Evolutionary conservation across 2,888 invertebrate species (phyloP), one percentile per base, ranked within the genome.

Genomic region (Andrena hattorfiana): DNA sequence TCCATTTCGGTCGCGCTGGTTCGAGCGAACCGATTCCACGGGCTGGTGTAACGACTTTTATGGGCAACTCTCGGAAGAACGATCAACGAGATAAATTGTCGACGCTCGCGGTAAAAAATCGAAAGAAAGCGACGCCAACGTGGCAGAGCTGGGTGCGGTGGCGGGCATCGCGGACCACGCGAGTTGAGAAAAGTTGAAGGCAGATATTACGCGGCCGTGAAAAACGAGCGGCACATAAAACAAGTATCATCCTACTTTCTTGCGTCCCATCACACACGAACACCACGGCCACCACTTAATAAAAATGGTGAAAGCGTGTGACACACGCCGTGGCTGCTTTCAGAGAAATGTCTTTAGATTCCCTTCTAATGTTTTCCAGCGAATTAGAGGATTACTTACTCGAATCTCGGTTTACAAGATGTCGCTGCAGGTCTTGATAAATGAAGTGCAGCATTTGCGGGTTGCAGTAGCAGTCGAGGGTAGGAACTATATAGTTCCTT

Each of bases 1-100:
- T 77, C 54, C 67, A 60, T 77, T 79, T 64, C 76, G 59, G 64
- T 71, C 60, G 49, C 74, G 59, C 66, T 42, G 6, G 23, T 48
- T 69, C 64, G 49, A 62, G 60, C 77, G 69, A 71, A 83, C 83
- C 81, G 79, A 56, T 86, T 81, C 84, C 62, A 72, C 77, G 76
- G 83, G 56, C 60, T 63, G 66, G 60, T 69, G 69, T 85, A 84
- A 85, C 84, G 80, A 85, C 84, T 85, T 86, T 87, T 87, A 87
- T 85, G 83, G 77, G 67, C 83, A 81, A 81, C 76, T 86, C 83
- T 86, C 83, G 80, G 81, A 86, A 87, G 86, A 79, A 87, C 87
- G 84, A 87, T 83, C 84, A 73, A 77, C 81, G 80, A 86, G 86
- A 87, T 85, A 87, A 87, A 87, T 87, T 78, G 87, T 83, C 42